Evolutionary conservation across 1,140 invertebrate species (phyloP).

Genomic region (Polyergus mexicanus): DNA sequence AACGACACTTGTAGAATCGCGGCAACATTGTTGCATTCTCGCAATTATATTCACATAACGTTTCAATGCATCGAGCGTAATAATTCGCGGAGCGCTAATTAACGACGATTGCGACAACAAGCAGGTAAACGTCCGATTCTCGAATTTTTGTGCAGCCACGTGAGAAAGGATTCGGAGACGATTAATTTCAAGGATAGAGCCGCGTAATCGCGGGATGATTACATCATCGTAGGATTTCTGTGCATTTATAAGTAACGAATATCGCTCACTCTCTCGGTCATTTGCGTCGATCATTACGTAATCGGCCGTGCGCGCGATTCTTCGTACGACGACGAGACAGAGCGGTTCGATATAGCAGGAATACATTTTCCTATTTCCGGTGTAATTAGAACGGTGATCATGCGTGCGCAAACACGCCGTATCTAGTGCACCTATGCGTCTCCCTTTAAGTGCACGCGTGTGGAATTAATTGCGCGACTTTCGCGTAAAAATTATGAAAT

Average conservation of each 20-base stretch:
- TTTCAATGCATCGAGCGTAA: slow-evolving; percentile 24
- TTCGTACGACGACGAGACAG: not conserved
- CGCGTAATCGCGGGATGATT: slow-evolving; percentile 43
- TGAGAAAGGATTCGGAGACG: slow-evolving; percentile 28
- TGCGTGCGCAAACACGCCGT: not conserved
- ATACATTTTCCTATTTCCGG: slow-evolving; percentile 71
- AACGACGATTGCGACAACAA: slow-evolving; percentile 19
- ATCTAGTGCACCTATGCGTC: not conserved
- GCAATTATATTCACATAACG: slow-evolving; percentile 23
- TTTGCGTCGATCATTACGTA: slow-evolving; percentile 45
- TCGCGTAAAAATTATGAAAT: slow-evolving; percentile 56
- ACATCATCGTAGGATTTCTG: slow-evolving; percentile 28
- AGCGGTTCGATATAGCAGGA: slow-evolving; percentile 34
- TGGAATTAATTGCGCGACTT: slow-evolving; percentile 36
- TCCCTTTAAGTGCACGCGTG: not conserved
- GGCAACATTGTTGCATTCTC: slow-evolving; percentile 2
- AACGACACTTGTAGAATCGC: not conserved
- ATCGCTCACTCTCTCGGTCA: slow-evolving; percentile 3
- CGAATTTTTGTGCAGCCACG: slow-evolving; percentile 43
- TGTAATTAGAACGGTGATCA: slow-evolving; percentile 65
- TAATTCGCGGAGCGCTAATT: slow-evolving; percentile 43
- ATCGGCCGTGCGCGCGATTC: slow-evolving; percentile 8
- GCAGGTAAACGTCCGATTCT: not conserved
- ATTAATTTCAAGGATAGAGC: slow-evolving; percentile 57
- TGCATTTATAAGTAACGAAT: slow-evolving; percentile 30